Percentiles rank a stretch among this genome's conserved stretches.
These are phyloP conservation scores for Tringa solitaria DNA, from an alignment of 2,113 vertebrate genomes.

Conservation along the genomic window DNA sequence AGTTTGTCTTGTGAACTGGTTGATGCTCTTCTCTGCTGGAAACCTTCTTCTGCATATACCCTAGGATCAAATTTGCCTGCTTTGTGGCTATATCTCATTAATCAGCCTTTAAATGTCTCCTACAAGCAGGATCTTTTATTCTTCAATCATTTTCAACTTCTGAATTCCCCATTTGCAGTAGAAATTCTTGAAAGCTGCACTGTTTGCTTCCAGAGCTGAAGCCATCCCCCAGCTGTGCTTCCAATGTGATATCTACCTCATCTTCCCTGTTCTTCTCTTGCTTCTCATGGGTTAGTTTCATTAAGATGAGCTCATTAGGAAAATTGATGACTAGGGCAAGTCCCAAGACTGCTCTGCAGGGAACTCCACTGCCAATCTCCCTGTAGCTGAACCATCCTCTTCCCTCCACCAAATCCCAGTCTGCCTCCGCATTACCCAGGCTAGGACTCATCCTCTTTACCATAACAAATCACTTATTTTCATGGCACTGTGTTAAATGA, in stretches of 20 bases:
- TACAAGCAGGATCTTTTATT: not conserved
- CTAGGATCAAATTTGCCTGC: not conserved
- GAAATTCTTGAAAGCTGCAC: not conserved
- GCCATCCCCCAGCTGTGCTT: not conserved
- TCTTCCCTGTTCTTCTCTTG: not conserved
- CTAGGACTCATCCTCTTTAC: not conserved
- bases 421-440: not conserved
- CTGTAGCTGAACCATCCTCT: not conserved
- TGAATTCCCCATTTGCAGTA: not conserved
- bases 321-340: not conserved
- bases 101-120: not conserved
- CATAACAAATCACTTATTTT: not conserved
- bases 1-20: not conserved
- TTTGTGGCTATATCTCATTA: not conserved
- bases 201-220: not conserved
- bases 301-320: not conserved
- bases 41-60: not conserved
- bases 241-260: not conserved
- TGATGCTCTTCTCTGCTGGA: not conserved
- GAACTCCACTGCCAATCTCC: not conserved
- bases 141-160: not conserved
- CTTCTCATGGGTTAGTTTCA: not conserved
- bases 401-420: not conserved
- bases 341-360: not conserved
- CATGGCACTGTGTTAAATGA: not conserved